phyloP scores from a whole-genome alignment of 2,797 vertebrate species.

The Sebastes taczanowskii region DNA sequence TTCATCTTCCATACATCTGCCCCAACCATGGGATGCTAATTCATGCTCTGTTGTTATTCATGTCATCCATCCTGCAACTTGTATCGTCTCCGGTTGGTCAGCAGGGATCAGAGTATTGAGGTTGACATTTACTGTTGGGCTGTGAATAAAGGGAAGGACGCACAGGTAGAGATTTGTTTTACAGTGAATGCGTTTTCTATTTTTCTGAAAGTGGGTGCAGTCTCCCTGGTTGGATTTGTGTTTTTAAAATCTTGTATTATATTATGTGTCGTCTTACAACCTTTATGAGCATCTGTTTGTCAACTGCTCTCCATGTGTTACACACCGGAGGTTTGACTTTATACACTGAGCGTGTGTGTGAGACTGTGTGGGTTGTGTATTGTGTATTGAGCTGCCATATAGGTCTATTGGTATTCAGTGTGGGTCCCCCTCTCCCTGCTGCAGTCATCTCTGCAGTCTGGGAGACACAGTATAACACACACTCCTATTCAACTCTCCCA shows the following conservation, averaged over 20 bases:
- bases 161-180: constrained; percentile 13
- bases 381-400: constrained; percentile 65
- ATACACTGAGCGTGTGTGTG: constrained; percentile 13
- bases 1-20: neutral
- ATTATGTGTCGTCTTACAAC: constrained; percentile 7
- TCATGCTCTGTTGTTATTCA: constrained; percentile 6
- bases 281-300: constrained; percentile 10
- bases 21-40: neutral
- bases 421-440: constrained; percentile 71
- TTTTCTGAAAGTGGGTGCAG: neutral
- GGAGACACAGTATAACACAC: constrained; percentile 64
- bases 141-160: constrained; percentile 29
- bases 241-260: neutral
- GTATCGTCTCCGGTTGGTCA: constrained; percentile 12
- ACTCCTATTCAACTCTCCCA: constrained; percentile 43
- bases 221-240: neutral
- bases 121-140: constrained; percentile 51
- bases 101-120: constrained; percentile 33
- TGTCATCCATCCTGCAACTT: neutral
- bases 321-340: constrained; percentile 29
- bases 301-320: neutral
- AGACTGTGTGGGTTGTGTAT: constrained; percentile 37
- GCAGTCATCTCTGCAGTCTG: constrained; percentile 82
- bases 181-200: constrained; percentile 2
- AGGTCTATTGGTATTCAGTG: constrained; percentile 78